Evolutionary conservation across 2,888 invertebrate genomes (phyloP).

Genomic region (Xestia rhomboidea): DNA sequence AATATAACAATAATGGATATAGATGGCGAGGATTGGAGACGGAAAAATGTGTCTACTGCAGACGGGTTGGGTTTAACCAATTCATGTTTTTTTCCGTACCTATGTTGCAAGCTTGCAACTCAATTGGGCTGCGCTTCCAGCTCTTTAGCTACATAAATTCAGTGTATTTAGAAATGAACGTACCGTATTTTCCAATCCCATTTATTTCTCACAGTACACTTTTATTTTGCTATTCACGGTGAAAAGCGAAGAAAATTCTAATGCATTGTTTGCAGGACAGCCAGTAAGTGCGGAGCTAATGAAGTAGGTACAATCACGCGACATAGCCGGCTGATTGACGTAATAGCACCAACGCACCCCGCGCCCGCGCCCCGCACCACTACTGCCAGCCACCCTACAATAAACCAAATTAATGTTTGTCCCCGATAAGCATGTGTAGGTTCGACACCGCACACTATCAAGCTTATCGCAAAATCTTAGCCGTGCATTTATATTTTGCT

Average conservation of each 20-base stretch:
- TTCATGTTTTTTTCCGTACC: neutral
- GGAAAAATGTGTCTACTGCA: neutral
- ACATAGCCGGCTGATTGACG: conserved; percentile 82
- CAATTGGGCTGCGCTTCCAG: neutral
- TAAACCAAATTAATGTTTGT: conserved; percentile 87
- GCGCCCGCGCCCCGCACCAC: conserved; percentile 63
- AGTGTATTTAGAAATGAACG: neutral
- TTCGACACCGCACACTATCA: conserved; percentile 66
- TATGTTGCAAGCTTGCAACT: neutral
- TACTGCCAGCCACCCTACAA: conserved; percentile 75
- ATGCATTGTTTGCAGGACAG: conserved; percentile 62
- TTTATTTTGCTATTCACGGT: conserved; percentile 24
- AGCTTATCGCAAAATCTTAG: conserved; percentile 59
- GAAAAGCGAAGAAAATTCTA: conserved; percentile 50
- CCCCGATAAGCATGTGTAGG: conserved; percentile 78
- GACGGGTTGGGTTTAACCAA: neutral
- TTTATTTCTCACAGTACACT: conserved; percentile 16
- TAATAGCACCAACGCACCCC: conserved; percentile 71
- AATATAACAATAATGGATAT: neutral
- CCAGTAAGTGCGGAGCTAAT: conserved; percentile 62
- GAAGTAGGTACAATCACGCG: conserved; percentile 73
- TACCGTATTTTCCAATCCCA: conserved; percentile 16
- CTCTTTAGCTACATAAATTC: neutral
- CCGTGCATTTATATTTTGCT: conserved; percentile 42
- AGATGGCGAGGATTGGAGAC: neutral